A percentile compares a stretch with the other conserved stretches of the same genome.
Evolutionary conservation across 2,113 vertebrate genomes (phyloP).

Genomic region (Chionodraco myersi): DNA sequence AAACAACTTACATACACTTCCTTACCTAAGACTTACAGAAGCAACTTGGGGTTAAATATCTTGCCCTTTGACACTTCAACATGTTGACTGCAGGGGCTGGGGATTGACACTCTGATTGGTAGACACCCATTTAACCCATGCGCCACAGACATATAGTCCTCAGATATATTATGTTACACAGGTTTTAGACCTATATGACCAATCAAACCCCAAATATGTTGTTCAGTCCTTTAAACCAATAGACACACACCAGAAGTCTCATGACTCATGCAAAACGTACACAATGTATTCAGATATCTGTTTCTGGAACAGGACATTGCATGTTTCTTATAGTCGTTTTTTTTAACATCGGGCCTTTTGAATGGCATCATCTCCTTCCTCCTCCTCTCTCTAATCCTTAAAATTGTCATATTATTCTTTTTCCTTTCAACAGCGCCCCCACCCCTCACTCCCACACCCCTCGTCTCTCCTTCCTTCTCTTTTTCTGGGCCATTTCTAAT

Average conservation of each 20-base stretch:
- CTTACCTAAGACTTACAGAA: too few relatives aligned
- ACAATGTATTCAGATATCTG: neutral
- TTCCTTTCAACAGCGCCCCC: conserved; percentile 10
- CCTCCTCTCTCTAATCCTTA: conserved; percentile 28
- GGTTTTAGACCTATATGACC: neutral
- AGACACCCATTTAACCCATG: too few relatives aligned
- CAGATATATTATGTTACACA: neutral
- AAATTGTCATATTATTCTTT: conserved; percentile 38
- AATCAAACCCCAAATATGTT: neutral
- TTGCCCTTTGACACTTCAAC: too few relatives aligned
- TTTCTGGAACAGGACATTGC: conserved; percentile 2
- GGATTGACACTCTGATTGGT: too few relatives aligned
- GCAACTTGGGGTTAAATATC: too few relatives aligned
- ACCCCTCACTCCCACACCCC: neutral
- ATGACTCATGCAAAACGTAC: neutral
- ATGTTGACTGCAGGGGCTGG: too few relatives aligned
- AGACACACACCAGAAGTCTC: neutral
- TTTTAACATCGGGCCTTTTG: conserved; percentile 26
- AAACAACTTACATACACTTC: too few relatives aligned
- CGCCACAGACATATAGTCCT: too few relatives aligned
- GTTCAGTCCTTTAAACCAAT: neutral
- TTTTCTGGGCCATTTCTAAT: conserved; percentile 77
- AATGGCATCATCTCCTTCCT: conserved; percentile 12
- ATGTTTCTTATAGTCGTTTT: neutral
- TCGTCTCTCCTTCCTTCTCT: conserved; percentile 43